phyloP scores from a whole-genome alignment of 2,888 invertebrate genomes.

The Cartodere bifasciata region DNA sequence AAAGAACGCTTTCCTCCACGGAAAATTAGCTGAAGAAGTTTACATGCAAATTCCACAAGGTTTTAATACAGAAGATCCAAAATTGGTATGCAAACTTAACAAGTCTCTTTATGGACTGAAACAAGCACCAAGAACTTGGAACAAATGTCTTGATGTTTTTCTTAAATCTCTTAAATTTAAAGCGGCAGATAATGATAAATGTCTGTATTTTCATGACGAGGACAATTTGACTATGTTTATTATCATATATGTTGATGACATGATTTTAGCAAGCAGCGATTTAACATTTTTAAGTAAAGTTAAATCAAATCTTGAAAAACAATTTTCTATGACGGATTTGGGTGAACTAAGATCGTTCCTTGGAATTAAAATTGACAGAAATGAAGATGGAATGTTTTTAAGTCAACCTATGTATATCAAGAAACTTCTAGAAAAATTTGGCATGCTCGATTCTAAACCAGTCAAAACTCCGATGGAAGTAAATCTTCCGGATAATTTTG shows the following conservation, averaged over 20 bases:
- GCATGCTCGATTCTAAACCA: constrained; percentile 20
- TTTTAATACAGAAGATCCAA: constrained; percentile 9
- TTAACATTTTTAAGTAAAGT: constrained; percentile 13
- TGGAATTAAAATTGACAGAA: constrained; percentile 19
- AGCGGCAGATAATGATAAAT: constrained; percentile 17
- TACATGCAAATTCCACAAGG: constrained; percentile 21
- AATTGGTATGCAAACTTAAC: constrained; percentile 17
- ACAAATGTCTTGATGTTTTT: constrained; percentile 16
- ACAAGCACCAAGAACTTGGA: constrained; percentile 22
- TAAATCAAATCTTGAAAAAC: constrained; percentile 14
- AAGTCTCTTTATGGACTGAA: constrained; percentile 24
- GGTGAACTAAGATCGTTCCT: constrained; percentile 19
- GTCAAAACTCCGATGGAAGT: constrained; percentile 1
- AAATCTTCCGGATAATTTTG: constrained; percentile 12
- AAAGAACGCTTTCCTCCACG: constrained; percentile 23
- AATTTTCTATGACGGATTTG: constrained; percentile 21
- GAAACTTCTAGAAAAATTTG: constrained; percentile 17
- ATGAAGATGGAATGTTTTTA: constrained; percentile 14
- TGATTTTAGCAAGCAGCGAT: constrained; percentile 17
- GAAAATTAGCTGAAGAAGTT: constrained; percentile 18
- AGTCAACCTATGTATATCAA: constrained; percentile 18
- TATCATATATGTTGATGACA: constrained; percentile 22
- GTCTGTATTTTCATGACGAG: constrained; percentile 16
- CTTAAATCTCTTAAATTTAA: constrained; percentile 14
- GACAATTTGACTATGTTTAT: constrained; percentile 12